Base-by-base conservation (phyloP, 1,140 invertebrate genomes). In the Eubasilissa regina region DNA sequence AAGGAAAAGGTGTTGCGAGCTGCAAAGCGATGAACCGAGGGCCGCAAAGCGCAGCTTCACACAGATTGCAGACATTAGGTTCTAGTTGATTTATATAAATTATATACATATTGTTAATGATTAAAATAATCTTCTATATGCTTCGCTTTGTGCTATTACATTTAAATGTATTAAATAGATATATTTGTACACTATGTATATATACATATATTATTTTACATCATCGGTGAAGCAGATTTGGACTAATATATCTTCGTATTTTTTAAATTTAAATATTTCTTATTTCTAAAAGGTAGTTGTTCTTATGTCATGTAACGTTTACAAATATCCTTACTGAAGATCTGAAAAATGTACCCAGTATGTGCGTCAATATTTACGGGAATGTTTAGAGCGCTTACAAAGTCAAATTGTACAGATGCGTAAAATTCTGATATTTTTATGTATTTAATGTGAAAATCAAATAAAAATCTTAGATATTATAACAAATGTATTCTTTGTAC, bases 181-280 rank as follows among this genome's bases (percentile, higher is more conserved):
- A 66, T 70, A 76, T 77, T 82, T 82, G 81, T 82, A 82, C 81
- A 82, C 81, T 81, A 82, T 82, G 81, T 82, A 82, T 82, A 82
- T 82, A 82, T 82, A 82, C 64, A 81, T 58, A 76, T 72, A 58
- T 47, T 68, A 55, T 81, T 79, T 74, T 82, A 82, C 80, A 77
- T 77, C 72, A 74, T 68, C 68, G 48, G 53, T 77, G 66, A 79
- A 74, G 78, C 68, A 60, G 58, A 82, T 82, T 68, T 81, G 73
- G 78, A 75, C 62, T 78, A 78, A 77, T 81, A 74, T 79, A 79
- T 77, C 56, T 68, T 58, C 51, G 47, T 78, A 78, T 75, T 80
- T 78, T 60, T 73, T 78, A 75, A 81, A 58, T 68, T 78, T 77
- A 64, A 77, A 75, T 68, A 75, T 75, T 78, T 81, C 74, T 78